Evolutionary conservation across 2,113 vertebrate species (phyloP).

Genomic region (Uria lomvia): DNA sequence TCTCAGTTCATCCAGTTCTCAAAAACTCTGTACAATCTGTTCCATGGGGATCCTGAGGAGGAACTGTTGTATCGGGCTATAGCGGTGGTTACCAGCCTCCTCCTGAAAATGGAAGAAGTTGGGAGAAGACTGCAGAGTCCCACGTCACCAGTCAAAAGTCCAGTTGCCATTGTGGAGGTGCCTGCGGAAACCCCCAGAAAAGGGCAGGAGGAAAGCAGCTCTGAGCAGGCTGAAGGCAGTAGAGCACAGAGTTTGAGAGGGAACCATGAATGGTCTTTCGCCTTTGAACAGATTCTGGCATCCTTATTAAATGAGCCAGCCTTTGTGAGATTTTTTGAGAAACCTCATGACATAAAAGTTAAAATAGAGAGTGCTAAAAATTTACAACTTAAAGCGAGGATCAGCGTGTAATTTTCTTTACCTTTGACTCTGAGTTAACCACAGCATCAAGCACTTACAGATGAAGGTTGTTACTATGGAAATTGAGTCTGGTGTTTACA

Average conservation of each 20-base stretch:
- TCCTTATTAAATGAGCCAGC: constrained; percentile 92
- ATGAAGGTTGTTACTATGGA: neutral
- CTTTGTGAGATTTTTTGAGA: constrained; percentile 92
- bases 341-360: constrained; percentile 77
- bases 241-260: constrained; percentile 11
- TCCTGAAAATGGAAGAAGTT: constrained; percentile 66
- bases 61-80: constrained; percentile 88
- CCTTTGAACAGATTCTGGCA: constrained; percentile 94
- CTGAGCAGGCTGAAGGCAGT: neutral
- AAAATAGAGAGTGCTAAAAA: constrained; percentile 80
- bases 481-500: constrained; percentile 27
- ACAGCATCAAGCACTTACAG: constrained; percentile 1
- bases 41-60: constrained; percentile 91
- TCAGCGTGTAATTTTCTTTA: constrained; percentile 57
- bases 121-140: constrained; percentile 74
- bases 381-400: constrained; percentile 82
- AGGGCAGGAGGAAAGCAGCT: neutral
- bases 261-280: constrained; percentile 89
- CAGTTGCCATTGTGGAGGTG: neutral
- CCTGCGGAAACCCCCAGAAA: neutral
- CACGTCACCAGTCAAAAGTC: neutral
- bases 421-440: neutral
- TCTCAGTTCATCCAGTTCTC: constrained; percentile 94
- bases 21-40: constrained; percentile 94
- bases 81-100: constrained; percentile 88